Conservation (phyloP, 2,888 invertebrate genomes). For the Andrena bicolor region DNA sequence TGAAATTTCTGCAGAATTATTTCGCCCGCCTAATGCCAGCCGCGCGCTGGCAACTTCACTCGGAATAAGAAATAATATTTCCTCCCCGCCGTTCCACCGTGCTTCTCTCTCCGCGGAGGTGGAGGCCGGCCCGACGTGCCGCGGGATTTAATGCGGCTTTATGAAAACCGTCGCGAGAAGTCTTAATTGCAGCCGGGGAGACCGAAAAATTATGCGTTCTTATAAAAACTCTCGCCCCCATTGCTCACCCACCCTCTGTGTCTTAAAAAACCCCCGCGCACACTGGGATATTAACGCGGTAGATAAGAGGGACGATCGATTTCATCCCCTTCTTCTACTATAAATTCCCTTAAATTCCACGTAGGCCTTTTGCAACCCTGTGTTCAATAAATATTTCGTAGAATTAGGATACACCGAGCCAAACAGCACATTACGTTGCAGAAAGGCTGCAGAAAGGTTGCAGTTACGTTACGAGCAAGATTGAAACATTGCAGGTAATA, state of each 20-base stretch:
- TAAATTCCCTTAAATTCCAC: background rate
- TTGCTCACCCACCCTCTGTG: background rate
- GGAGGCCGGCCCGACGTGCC: constrained; percentile 33
- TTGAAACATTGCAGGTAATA: no score
- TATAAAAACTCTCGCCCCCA: constrained; percentile 53
- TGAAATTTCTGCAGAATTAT: constrained; percentile 84
- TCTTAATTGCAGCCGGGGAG: constrained; percentile 81
- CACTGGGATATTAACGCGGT: constrained; percentile 28
- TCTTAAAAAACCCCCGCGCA: background rate
- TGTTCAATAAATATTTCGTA: no score
- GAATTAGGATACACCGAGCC: no score
- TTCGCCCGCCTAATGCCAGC: constrained; percentile 77
- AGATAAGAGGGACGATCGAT: constrained; percentile 17
- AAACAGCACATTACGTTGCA: no score
- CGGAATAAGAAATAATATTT: constrained; percentile 82
- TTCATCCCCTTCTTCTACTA: constrained; percentile 21
- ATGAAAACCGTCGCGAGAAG: constrained; percentile 81
- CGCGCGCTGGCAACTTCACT: constrained; percentile 68
- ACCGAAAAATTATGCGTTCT: constrained; percentile 74
- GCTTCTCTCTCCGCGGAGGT: background rate
- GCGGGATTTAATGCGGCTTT: constrained; percentile 82
- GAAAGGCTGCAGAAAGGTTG: no score
- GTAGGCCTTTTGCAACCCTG: background rate
- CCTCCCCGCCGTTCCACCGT: constrained; percentile 48
- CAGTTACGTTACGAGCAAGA: no score